These are phyloP conservation scores for Peromyscus californicus DNA, from an alignment of 2,113 vertebrate genomes.

Conservation along the genomic window DNA sequence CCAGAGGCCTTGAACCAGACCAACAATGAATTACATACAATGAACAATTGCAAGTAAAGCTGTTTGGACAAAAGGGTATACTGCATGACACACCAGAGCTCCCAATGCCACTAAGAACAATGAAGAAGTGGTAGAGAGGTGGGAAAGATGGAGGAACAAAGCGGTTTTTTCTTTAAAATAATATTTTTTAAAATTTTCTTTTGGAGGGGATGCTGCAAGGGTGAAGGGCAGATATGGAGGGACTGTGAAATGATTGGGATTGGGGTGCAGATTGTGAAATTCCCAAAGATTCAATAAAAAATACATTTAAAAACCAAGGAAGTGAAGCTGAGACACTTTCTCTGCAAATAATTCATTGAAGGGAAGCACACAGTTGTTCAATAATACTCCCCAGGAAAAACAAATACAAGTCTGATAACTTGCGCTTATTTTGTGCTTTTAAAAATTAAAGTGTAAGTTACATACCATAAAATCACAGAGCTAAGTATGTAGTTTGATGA, in stretches of 20 bases:
- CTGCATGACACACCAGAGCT: not conserved
- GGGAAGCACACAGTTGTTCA: not conserved
- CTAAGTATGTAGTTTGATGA: not conserved
- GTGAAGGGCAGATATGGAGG: too few relatives aligned
- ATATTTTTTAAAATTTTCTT: too few relatives aligned
- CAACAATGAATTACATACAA: not conserved
- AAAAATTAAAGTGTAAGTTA: not conserved
- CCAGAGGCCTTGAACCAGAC: not conserved
- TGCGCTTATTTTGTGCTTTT: slow-evolving; percentile 54
- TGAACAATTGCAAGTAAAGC: not conserved
- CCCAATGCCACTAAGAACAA: not conserved
- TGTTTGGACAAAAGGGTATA: not conserved
- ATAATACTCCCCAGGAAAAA: not conserved
- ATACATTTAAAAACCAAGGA: too few relatives aligned
- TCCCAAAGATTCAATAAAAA: not conserved
- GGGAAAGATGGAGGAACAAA: too few relatives aligned
- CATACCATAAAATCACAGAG: not conserved
- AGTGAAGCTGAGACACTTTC: slow-evolving; percentile 8
- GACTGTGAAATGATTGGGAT: too few relatives aligned
- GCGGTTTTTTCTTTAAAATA: too few relatives aligned
- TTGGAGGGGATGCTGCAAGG: too few relatives aligned
- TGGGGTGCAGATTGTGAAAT: too few relatives aligned
- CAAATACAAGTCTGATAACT: not conserved
- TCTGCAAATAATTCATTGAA: not conserved
- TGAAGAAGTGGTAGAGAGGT: not conserved